Evolutionary conservation across 2,888 invertebrate genomes (phyloP), one percentile per base, ranked within the genome.

Genomic region (Petrolisthes cinctipes): DNA sequence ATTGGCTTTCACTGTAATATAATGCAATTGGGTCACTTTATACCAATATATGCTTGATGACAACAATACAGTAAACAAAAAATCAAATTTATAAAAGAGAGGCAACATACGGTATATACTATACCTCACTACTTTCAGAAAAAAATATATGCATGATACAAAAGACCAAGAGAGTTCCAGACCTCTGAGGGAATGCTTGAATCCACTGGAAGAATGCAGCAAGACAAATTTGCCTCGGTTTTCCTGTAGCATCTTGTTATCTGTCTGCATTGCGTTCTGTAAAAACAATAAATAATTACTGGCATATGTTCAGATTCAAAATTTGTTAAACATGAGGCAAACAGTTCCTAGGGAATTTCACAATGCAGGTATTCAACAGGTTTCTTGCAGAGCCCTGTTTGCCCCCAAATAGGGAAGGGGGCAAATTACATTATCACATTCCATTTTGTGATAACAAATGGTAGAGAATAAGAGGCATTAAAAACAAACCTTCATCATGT

Each of bases 161-260:
- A 37, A 37, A 57, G n/a, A 54, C n/a, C 53, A 17, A 57, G 53
- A 85, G n/a, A 14, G n/a, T 53, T 5, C 23, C 84, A 88, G 93
- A 97, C 98, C 98, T 96, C 96, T 97, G 56, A 99, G 94, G 5
- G 99, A 97, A 94, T 99, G 98, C 93, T 99, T 99, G 93, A 99
- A 99, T 68, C 99, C 99, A 66, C 98, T 98, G 37, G 99, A 98
- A 4, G 99, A 95, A 93, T 99, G 99, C 2, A 98, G 96, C 91
- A 99, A 94, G 92, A 99, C 94, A 93, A 99, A 99, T 94, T 99
- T 99, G 89, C 96, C 95, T 93, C 96, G 98, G 93, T 99, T 99
- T 91, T 99, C 99, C 91, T 98, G 93, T 17, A 99, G 94, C 76
- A 96, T 91, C 94, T 99, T 99, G 92, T 96, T 97, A 92, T 99